Base-by-base conservation (phyloP, 2,888 invertebrate species). In the Gryllus longicercus region DNA sequence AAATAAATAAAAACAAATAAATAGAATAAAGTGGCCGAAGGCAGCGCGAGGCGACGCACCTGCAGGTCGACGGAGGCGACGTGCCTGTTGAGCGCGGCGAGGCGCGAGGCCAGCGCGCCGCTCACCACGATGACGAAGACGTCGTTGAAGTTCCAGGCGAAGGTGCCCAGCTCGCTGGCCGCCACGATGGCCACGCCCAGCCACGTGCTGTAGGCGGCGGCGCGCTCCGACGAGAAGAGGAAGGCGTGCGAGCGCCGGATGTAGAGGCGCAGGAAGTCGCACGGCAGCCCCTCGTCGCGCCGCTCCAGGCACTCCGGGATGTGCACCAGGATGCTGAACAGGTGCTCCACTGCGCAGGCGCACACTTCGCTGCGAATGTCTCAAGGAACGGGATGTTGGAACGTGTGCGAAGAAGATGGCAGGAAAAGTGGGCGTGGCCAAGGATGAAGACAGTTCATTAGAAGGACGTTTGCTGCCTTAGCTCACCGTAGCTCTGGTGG, bases 291-390 rank as follows among this genome's bases (percentile, higher is more conserved):
- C 5, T n/a, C 16, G 5, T 18, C 16, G n/a, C 63, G 16, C 63
- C 14, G 14, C n/a, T n/a, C 16, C n/a, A 63, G 63, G n/a, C 63
- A 63, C n/a, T 63, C 63, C 16, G 63, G 63, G 16, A 63, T n/a
- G 63, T n/a, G 63, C 63, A 63, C 63, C n/a, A 63, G 63, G 63
- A 63, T 63, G 63, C 63, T 63, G 63, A 63, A 63, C 63, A 63
- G 14, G 63, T 63, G 63, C 63, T 63, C 63, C 63, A 63, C 63
- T 63, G 63, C 63, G n/a, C 38, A 8, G 25, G 25, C 25, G 25
- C 0, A 2, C 25, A 2, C 2, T 2, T 25, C 25, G 38, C n/a
- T n/a, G 8, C 4, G 5, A 8, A 38, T 38, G 2, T 3, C 38
- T 38, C 38, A 38, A 5, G 5, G 8, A 38, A 8, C 8, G 38